These are phyloP conservation scores for Meteorus sp. DNA, from an alignment of 1,140 invertebrate genomes.

Conservation along the genomic window DNA sequence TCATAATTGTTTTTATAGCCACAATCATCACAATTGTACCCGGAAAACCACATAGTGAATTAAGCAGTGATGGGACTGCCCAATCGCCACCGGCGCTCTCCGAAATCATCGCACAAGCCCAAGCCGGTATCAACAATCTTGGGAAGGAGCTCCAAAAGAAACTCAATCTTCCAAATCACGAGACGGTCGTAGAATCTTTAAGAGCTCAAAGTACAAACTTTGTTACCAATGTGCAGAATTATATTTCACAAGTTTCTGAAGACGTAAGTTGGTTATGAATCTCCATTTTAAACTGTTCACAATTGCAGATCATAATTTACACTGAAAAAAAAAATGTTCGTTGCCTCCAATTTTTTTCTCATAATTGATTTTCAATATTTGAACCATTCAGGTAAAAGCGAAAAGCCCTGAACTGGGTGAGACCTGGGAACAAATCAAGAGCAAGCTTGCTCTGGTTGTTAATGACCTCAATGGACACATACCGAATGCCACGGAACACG, in stretches of 20 bases:
- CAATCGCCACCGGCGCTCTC: constrained; percentile 21
- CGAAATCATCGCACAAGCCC: constrained; percentile 37
- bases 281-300: too few species aligned
- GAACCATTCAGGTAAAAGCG: constrained; percentile 35
- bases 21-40: constrained; percentile 21
- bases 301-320: too few species aligned
- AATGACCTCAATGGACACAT: constrained; percentile 38
- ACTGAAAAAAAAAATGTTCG: too few species aligned
- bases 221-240: constrained; percentile 37
- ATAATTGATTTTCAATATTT: constrained; percentile 9
- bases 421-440: constrained; percentile 37
- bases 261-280: constrained; percentile 34
- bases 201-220: constrained; percentile 40
- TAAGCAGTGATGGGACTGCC: constrained; percentile 17
- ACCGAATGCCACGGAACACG: constrained; percentile 40
- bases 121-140: constrained; percentile 35
- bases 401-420: constrained; percentile 43
- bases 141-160: constrained; percentile 37
- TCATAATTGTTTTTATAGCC: constrained; percentile 28
- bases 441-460: constrained; percentile 36
- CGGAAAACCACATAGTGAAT: constrained; percentile 10
- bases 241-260: constrained; percentile 34
- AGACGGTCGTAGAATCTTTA: constrained; percentile 37
- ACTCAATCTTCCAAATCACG: constrained; percentile 39
- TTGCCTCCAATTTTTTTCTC: too few species aligned